Base-by-base conservation (phyloP, 37 sponge, comb jelly and placozoan species). In the Lycopodina hypogea region DNA sequence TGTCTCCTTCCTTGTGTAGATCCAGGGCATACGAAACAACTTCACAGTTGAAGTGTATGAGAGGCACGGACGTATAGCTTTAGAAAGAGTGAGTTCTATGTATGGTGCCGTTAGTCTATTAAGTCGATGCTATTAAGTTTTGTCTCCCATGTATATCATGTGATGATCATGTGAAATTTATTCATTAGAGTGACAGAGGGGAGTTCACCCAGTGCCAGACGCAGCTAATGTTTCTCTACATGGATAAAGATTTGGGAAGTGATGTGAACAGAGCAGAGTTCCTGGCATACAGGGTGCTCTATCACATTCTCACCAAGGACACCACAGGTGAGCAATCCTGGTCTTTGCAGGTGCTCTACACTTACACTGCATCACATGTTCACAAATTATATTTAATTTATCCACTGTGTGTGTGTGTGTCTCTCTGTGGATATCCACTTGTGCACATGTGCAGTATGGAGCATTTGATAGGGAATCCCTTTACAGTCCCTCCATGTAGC, bases 151-250 rank as follows among this genome's bases (percentile, higher is more conserved):
- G 24, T 60, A 28, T 60, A 23, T 60, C 6, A 60, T 60, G 29
- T 60, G 24, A 28, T 60, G 3, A 15, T 60, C 61, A 45, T 45
- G 48, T 45, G 48, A 45, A 12, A 51, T 51, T 34, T 33, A 1
- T 33, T 28, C 42, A 18, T 12, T 64, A 92, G 84, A 89, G 92
- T 45, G 99, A 98, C 74, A 81, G 81, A 30, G 90, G 77, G 37
- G 99, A 98, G 77, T 98, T 96, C 80, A 98, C 95, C 75, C 99
- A 98, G 82, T 98, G 99, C 37, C 94, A 94, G 81, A 89, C 92
- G 3, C 96, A 93, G 72, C 83, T 98, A 4, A 92, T 78, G 73
- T 80, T 79, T 14, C 90, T 98, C 28, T 98, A 98, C 74, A 53
- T 21, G 30, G 93, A 83, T 28, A 85, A 86, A 23, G 58, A 64